A percentile compares a stretch with the other conserved stretches of the same genome.
phyloP scores from a whole-genome alignment of 1,140 invertebrate genomes.

The Eupristina koningsbergeri region DNA sequence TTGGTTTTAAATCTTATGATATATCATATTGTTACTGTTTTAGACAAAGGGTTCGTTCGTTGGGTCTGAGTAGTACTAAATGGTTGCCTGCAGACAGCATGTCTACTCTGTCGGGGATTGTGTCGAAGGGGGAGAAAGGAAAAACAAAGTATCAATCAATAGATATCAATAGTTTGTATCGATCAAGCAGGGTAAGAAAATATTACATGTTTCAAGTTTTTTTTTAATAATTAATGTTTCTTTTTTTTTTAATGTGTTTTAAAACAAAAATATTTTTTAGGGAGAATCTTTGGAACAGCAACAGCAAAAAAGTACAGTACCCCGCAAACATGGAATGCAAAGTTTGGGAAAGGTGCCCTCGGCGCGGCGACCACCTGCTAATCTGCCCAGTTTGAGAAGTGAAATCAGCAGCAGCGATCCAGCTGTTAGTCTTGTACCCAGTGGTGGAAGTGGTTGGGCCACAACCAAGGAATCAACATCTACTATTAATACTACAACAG shows the following conservation, averaged over 20 bases:
- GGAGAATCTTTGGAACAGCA: constrained; percentile 91
- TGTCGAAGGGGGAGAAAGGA: constrained; percentile 91
- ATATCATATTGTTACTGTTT: constrained; percentile 56
- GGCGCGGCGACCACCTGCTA: constrained; percentile 94
- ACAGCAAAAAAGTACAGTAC: constrained; percentile 89
- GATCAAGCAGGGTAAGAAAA: constrained; percentile 83
- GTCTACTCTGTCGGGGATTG: constrained; percentile 88
- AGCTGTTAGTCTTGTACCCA: constrained; percentile 81
- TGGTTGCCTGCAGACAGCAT: constrained; percentile 90
- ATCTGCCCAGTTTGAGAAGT: constrained; percentile 97
- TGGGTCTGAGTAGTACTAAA: constrained; percentile 85
- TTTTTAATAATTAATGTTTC: too few relatives aligned
- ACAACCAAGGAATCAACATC: constrained; percentile 71
- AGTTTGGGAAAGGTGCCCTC: constrained; percentile 97
- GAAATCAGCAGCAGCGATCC: constrained; percentile 87
- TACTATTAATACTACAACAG: constrained; percentile 64
- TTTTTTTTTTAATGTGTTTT: neutral
- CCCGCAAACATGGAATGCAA: constrained; percentile 98
- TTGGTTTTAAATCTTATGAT: neutral
- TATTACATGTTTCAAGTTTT: too few relatives aligned
- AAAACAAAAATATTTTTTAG: constrained; percentile 70
- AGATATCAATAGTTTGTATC: constrained; percentile 98
- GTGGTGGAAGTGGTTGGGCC: constrained; percentile 83
- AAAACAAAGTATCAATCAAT: constrained; percentile 95
- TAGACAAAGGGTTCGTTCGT: constrained; percentile 86